Percentiles rank a stretch among this genome's conserved stretches.
phyloP scores from a whole-genome alignment of 23 tunicate genomes.

The Ciona savignyi region DNA sequence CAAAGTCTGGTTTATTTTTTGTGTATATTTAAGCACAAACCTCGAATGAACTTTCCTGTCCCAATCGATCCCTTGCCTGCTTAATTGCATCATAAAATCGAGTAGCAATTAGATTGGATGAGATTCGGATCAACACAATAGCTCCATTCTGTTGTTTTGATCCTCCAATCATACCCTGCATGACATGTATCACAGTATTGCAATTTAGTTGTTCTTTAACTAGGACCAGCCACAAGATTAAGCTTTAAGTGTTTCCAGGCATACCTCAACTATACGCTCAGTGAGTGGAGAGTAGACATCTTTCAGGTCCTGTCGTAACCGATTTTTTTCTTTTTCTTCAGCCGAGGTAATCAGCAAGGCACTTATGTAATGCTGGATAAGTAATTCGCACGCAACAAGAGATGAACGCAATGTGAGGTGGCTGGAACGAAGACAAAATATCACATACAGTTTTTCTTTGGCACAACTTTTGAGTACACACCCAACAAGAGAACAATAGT shows the following conservation, averaged over 20 bases:
- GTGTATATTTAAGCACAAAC: no score
- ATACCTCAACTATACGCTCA: slow-evolving; percentile 14
- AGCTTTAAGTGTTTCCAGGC: no score
- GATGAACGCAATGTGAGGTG: slow-evolving; percentile 27
- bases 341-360: slow-evolving; percentile 9
- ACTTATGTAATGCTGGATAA: slow-evolving; percentile 35
- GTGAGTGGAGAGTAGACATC: slow-evolving; percentile 12
- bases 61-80: slow-evolving; percentile 30
- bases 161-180: slow-evolving; percentile 9
- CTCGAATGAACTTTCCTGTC: slow-evolving; percentile 44
- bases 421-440: slow-evolving; percentile 32
- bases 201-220: no score
- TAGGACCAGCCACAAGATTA: no score
- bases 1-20: not conserved
- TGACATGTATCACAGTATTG: not conserved
- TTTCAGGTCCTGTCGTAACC: not conserved
- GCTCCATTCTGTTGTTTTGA: slow-evolving; percentile 1
- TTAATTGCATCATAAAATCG: slow-evolving; percentile 30
- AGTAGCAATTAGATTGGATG: slow-evolving; percentile 37
- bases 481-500: no score
- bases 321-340: not conserved
- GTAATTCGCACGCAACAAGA: slow-evolving; percentile 23
- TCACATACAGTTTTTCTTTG: no score
- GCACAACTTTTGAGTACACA: no score
- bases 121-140: slow-evolving; percentile 39